These are phyloP conservation scores for Zaprionus taronus DNA, from an alignment of 1,140 invertebrate genomes.

Conservation along the genomic window DNA sequence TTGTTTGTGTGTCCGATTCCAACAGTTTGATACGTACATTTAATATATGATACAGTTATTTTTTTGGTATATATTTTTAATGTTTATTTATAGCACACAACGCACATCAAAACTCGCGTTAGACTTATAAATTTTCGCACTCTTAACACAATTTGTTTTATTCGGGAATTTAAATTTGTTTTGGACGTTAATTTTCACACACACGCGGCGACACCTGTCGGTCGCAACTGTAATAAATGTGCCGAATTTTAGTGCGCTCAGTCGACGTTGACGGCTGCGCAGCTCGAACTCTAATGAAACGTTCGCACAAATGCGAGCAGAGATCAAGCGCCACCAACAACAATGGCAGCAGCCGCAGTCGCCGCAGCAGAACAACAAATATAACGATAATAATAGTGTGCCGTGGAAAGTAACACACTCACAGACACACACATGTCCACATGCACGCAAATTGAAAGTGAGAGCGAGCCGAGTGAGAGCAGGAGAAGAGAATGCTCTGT, in stretches of 20 bases:
- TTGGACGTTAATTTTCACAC: constrained; percentile 51
- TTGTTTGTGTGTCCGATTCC: neutral
- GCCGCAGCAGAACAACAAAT: constrained; percentile 3
- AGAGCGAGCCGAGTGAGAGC: constrained; percentile 43
- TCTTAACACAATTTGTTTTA: constrained; percentile 32
- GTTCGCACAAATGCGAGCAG: constrained; percentile 52
- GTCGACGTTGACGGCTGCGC: constrained; percentile 57
- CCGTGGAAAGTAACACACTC: constrained; percentile 23
- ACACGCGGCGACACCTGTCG: constrained; percentile 50
- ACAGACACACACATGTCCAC: constrained; percentile 13
- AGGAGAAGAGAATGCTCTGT: neutral
- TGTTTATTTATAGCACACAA: constrained; percentile 53
- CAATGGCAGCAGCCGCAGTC: constrained; percentile 15
- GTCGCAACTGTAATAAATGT: neutral
- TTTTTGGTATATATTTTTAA: constrained; percentile 2
- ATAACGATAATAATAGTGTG: neutral
- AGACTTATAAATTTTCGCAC: constrained; percentile 35
- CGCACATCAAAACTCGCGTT: constrained; percentile 16
- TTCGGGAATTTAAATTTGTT: constrained; percentile 39
- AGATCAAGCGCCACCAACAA: constrained; percentile 52
- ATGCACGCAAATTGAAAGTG: constrained; percentile 61
- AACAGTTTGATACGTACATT: constrained; percentile 44
- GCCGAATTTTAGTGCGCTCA: constrained; percentile 34
- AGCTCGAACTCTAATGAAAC: constrained; percentile 70
- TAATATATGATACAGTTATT: neutral